These are phyloP conservation scores for Antrozous pallidus DNA, from an alignment of 2,797 vertebrate genomes.

Conservation along the genomic window DNA sequence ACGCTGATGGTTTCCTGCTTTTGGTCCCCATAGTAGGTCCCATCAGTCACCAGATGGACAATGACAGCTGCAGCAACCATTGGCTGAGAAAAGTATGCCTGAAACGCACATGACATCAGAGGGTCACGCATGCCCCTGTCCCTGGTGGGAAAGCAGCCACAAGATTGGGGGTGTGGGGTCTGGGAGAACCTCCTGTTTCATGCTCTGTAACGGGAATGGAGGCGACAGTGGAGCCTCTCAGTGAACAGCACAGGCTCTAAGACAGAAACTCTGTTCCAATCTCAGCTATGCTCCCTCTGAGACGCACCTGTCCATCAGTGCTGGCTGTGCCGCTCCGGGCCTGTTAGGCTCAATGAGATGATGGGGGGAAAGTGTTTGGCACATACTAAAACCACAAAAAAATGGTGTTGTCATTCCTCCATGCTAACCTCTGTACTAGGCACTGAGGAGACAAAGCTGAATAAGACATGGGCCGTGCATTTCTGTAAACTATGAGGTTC, in stretches of 20 bases:
- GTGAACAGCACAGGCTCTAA: background rate
- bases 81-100: constrained; percentile 94
- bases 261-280: background rate
- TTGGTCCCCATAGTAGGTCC: constrained; percentile 92
- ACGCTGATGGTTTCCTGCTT: constrained; percentile 94
- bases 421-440: background rate
- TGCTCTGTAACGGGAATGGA: background rate
- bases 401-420: background rate
- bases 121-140: background rate
- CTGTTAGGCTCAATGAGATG: background rate
- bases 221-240: background rate
- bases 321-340: background rate
- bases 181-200: background rate
- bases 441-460: background rate
- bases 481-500: background rate
- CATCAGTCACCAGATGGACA: constrained; percentile 95
- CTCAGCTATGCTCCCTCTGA: background rate
- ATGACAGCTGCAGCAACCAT: constrained; percentile 97
- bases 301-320: background rate
- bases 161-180: fast-evolving
- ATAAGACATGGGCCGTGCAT: background rate
- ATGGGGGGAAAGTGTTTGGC: background rate
- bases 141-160: fast-evolving
- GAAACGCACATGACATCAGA: constrained; percentile 41
- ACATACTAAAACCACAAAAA: background rate